Evolutionary conservation across 2,888 invertebrate genomes (phyloP).

Genomic region (Onchidella celtica): DNA sequence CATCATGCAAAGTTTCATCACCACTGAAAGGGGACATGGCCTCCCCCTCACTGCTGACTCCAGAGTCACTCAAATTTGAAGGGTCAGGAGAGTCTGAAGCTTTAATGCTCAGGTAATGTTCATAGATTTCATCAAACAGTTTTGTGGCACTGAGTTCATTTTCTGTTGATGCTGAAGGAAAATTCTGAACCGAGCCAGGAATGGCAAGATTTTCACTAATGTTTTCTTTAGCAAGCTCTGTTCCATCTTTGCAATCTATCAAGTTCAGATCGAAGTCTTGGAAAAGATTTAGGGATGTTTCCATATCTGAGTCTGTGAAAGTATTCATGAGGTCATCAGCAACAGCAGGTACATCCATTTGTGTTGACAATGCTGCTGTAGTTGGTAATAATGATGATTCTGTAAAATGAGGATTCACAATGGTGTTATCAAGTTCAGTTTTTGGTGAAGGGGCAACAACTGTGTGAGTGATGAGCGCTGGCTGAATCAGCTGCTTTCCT

Average conservation of each 20-base stretch:
- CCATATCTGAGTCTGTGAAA: constrained; percentile 38
- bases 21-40: constrained; percentile 63
- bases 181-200: not conserved
- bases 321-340: constrained; percentile 32
- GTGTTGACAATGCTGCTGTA: not conserved
- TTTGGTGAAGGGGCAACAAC: not conserved
- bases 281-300: constrained; percentile 37
- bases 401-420: constrained; percentile 3
- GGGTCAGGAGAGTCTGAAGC: constrained; percentile 2
- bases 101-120: constrained; percentile 43
- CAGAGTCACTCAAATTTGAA: constrained; percentile 63
- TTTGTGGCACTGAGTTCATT: constrained; percentile 33
- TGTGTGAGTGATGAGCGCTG: not conserved
- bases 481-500: not conserved
- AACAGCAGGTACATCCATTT: not conserved
- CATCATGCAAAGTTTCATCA: constrained; percentile 56
- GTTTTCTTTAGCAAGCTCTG: not conserved
- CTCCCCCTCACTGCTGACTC: constrained; percentile 63
- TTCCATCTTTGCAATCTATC: not conserved
- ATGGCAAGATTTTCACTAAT: not conserved
- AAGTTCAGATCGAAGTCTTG: constrained; percentile 31
- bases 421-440: not conserved
- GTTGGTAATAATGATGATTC: not conserved
- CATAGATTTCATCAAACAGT: constrained; percentile 50
- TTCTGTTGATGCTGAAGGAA: not conserved